Base-by-base conservation (phyloP, 2,888 invertebrate genomes). In the Cheilosia impressa region DNA sequence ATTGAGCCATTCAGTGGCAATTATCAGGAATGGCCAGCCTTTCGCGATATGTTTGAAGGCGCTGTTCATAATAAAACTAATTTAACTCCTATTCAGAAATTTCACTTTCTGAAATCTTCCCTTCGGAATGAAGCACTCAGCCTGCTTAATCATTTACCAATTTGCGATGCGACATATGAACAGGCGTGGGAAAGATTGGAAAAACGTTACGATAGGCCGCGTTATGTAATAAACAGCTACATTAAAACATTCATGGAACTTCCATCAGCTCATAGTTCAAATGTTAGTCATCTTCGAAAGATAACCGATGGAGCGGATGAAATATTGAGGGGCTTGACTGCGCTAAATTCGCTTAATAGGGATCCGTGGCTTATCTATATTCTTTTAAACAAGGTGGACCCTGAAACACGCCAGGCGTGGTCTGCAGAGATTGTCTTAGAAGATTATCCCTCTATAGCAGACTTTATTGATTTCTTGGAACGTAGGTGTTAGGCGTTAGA, bases 311-410 rank as follows among this genome's bases (percentile, higher is more conserved):
- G n/a, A n/a, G 47, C 47, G n/a, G n/a, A n/a, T n/a, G n/a, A n/a
- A n/a, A n/a, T n/a, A 1, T 17, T 31, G 2, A 55, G 55, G n/a
- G 55, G 55, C 0, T 15, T 55, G n/a, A 55, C 34, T 13, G 31
- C 55, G 2, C n/a, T 55, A 2, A 55, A 55, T 5, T 55, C 31
- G 24, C 52, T 24, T 4, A 24, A 45, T 47, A 60, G 78, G 13
- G 84, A 79, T 65, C 63, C 63, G 22, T 73, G 63, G 73, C 43
- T 78, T 13, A 75, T 68, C 0, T 63, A 78, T 10, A 57, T 66
- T 45, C 27, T 82, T 9, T n/a, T 72, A 41, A 75, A 60, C 17
- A 68, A 75, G 47, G 13, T 53, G 17, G 68, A 68, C 34, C 43
- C 62, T n/a, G 75, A 62, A n/a, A 52, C 63, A 15, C 31, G 41